Evolutionary conservation across 2,888 invertebrate species (phyloP), one percentile per base, ranked within the genome.

Genomic region (Lathronympha strigana): DNA sequence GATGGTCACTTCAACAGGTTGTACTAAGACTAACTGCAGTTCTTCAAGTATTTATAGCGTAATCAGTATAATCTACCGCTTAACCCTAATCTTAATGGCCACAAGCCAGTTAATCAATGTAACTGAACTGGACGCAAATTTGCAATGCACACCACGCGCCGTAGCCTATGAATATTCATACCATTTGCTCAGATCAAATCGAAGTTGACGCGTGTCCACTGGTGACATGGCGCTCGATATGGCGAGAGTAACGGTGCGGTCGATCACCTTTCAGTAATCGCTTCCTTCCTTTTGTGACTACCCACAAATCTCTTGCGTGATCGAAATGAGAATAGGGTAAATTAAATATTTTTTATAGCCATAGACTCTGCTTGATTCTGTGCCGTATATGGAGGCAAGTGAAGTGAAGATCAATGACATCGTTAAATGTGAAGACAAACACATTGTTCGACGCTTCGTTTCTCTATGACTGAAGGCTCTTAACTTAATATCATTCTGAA

Each of bases 261-360:
- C 89, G 81, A 74, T 86, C 82, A 91, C 91, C 92, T 86, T 84
- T 80, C 83, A 82, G 82, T 88, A 90, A 90, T 90, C 83, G 84
- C 82, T 87, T 86, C 87, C 89, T 87, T 87, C 92, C 90, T 89
- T 86, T 87, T 84, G 82, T 79, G 83, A 85, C 73, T 77, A 73
- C 76, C 76, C 79, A 81, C 86, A 78, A 86, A 90, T 90, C 87
- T 86, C 67, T 75, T 79, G 77, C 89, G 87, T 88, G 89, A 87
- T 81, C 76, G 79, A 75, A 84, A 88, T 88, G 71, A 71, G 73
- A 82, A 78, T 70, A 58, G 19, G 23, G 25, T 68, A 60, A 73
- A 73, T 73, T 67, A 64, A 70, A 72, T 70, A 67, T 68, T 73
- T 55, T 33, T 75, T 69, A 64, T 67, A 70, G 61, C 23, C 51